Percentiles rank a stretch among this genome's conserved stretches.
Conservation (phyloP, 2,113 vertebrate species). For the Ciconia stormi region DNA sequence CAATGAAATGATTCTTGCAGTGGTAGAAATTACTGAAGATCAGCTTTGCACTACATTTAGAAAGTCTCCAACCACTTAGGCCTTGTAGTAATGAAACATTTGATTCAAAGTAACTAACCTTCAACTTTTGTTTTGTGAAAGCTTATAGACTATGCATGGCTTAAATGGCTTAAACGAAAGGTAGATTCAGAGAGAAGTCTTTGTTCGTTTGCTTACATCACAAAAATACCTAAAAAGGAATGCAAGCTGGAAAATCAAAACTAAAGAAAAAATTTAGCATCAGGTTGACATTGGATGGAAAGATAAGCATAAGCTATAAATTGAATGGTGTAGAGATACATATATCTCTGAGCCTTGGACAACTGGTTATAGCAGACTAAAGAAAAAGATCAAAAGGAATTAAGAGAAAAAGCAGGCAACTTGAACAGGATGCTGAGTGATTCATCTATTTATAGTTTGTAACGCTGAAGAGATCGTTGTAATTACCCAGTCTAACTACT, state of each 20-base stretch:
- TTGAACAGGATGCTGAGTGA: not conserved
- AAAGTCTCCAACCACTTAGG: not conserved
- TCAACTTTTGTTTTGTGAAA: not conserved
- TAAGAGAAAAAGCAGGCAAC: not conserved
- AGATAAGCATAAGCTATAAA: not conserved
- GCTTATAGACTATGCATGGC: not conserved
- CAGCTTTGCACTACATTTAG: not conserved
- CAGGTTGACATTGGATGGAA: not conserved
- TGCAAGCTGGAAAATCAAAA: not conserved
- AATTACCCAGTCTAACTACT: not conserved
- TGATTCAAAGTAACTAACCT: not conserved
- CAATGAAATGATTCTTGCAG: not conserved
- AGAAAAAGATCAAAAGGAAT: not conserved
- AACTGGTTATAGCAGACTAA: not conserved
- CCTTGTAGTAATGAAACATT: not conserved
- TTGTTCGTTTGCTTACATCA: not conserved
- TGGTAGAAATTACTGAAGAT: not conserved
- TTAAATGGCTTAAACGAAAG: not conserved
- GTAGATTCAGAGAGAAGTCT: not conserved
- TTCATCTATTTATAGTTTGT: not conserved
- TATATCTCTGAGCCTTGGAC: not conserved
- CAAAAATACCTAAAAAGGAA: not conserved
- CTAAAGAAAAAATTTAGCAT: not conserved
- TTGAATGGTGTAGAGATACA: not conserved
- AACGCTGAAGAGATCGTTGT: not conserved